phyloP scores from a whole-genome alignment of 37 sponge, comb jelly and placozoan species.

The Halichondria panicea region DNA sequence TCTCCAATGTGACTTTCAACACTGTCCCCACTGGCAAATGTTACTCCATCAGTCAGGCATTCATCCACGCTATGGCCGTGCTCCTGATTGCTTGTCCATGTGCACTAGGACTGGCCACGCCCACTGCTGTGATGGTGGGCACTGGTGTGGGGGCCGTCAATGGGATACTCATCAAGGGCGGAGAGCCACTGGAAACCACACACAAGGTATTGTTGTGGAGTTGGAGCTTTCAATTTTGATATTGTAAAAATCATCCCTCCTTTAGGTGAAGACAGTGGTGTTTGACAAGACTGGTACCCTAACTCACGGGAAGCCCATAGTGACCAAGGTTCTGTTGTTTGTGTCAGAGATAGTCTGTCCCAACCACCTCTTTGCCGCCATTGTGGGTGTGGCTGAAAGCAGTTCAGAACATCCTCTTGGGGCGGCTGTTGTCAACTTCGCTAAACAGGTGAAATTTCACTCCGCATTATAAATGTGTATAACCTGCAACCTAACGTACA shows the following conservation, averaged over 20 bases:
- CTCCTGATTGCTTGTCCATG: conserved; percentile 98
- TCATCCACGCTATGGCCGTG: conserved; percentile 87
- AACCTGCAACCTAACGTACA: no score
- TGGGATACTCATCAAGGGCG: conserved; percentile 98
- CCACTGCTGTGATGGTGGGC: conserved; percentile 99
- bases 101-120: conserved; percentile 98
- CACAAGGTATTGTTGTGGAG: conserved; percentile 73
- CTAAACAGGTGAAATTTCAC: conserved; percentile 61
- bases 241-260: no score
- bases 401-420: conserved; percentile 96
- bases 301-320: conserved; percentile 87
- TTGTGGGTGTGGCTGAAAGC: conserved; percentile 87
- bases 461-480: no score
- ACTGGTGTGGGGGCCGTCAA: conserved; percentile 93
- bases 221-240: background rate
- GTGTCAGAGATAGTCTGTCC: conserved; percentile 53
- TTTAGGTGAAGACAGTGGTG: conserved; percentile 67
- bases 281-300: conserved; percentile 99
- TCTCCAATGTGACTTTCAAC: no score
- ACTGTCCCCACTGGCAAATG: no score
- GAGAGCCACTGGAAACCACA: conserved; percentile 93
- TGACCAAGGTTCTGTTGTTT: conserved; percentile 56
- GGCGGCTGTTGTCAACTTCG: conserved; percentile 78
- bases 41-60: conserved; percentile 66
- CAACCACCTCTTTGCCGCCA: conserved; percentile 53